phyloP scores from a whole-genome alignment of 2,888 invertebrate species.

The Phragmatobia fuliginosa region DNA sequence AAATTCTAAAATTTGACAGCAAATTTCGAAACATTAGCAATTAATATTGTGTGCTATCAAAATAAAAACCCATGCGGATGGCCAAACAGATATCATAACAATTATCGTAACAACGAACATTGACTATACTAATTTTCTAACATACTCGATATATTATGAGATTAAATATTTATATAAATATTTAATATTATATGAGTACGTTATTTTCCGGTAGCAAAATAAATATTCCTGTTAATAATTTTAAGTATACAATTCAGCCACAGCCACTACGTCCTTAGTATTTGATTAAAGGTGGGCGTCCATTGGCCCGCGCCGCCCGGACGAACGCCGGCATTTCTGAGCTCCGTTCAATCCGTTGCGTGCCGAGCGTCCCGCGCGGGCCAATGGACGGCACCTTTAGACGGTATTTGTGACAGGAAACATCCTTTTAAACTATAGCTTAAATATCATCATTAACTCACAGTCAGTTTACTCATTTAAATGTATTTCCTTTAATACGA shows the following conservation, averaged over 20 bases:
- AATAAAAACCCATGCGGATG: too few species aligned
- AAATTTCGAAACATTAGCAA: too few species aligned
- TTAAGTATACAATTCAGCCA: background rate
- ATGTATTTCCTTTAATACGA: constrained; percentile 23
- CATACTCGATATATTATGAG: constrained; percentile 19
- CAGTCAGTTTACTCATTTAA: background rate
- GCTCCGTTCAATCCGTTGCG: too few species aligned
- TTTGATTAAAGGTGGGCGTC: too few species aligned
- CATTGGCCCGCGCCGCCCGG: too few species aligned
- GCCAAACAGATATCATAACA: too few species aligned
- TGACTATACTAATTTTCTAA: constrained; percentile 25
- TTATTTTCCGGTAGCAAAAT: constrained; percentile 50
- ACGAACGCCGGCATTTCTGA: too few species aligned
- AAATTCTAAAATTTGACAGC: too few species aligned
- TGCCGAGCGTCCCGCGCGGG: too few species aligned
- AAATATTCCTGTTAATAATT: constrained; percentile 31
- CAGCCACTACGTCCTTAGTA: background rate
- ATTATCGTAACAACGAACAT: background rate
- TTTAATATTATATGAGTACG: constrained; percentile 22
- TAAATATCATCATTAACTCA: constrained; percentile 2
- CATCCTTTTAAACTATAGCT: background rate
- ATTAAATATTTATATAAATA: constrained; percentile 21
- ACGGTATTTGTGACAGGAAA: background rate
- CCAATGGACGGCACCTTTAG: too few species aligned
- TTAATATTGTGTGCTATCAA: too few species aligned